Percentiles rank a stretch among this genome's conserved stretches.
Conservation (phyloP, 2,888 invertebrate genomes). For the Loripinus fragilis region DNA sequence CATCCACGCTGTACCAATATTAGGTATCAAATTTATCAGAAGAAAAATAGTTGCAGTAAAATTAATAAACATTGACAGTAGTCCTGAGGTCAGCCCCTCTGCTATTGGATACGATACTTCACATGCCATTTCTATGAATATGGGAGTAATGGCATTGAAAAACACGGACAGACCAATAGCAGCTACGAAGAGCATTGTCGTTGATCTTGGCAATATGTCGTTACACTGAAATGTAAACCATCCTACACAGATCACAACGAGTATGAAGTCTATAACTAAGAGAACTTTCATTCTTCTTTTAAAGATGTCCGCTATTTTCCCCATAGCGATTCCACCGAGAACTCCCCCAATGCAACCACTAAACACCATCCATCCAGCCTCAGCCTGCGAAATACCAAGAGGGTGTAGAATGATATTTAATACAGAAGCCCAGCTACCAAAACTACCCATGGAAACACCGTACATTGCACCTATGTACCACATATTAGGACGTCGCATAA, state of each 20-base stretch:
- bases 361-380: slow-evolving; percentile 64
- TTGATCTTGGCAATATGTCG: slow-evolving; percentile 59
- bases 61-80: slow-evolving; percentile 44
- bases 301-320: slow-evolving; percentile 69
- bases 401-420: slow-evolving; percentile 76
- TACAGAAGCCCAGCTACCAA: slow-evolving; percentile 76
- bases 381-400: slow-evolving; percentile 64
- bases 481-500: slow-evolving; percentile 54
- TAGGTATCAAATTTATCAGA: slow-evolving; percentile 32
- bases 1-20: slow-evolving; percentile 35
- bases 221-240: slow-evolving; percentile 62
- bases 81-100: slow-evolving; percentile 48
- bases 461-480: slow-evolving; percentile 75
- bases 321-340: slow-evolving; percentile 45
- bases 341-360: slow-evolving; percentile 54
- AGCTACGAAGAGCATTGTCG: slow-evolving; percentile 39
- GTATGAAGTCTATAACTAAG: slow-evolving; percentile 39
- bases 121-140: slow-evolving; percentile 56
- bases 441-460: slow-evolving; percentile 70
- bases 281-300: slow-evolving; percentile 65
- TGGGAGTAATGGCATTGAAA: slow-evolving; percentile 34
- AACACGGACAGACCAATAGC: slow-evolving; percentile 32
- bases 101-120: slow-evolving; percentile 56
- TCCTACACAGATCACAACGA: slow-evolving; percentile 37
- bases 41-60: slow-evolving; percentile 44